Conservation (phyloP, 1,140 invertebrate species). For the Drosophila takahashii region DNA sequence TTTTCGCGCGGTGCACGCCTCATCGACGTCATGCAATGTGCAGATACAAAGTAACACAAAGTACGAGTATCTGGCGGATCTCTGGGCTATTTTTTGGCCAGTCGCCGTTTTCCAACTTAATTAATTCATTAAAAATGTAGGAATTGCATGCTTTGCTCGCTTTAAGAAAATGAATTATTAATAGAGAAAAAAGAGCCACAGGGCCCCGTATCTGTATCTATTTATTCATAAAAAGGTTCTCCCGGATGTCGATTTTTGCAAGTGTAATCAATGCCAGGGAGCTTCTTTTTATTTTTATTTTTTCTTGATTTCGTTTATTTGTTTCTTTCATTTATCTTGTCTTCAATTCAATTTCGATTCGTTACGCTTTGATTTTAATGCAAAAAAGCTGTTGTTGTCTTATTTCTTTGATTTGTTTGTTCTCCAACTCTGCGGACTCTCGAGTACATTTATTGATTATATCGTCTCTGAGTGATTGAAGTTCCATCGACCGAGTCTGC, state of each 20-base stretch:
- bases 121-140: slow-evolving; percentile 67
- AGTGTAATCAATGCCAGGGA: slow-evolving; percentile 62
- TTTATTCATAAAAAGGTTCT: slow-evolving; percentile 58
- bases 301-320: slow-evolving; percentile 34
- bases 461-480: slow-evolving; percentile 66
- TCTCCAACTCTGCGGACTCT: slow-evolving; percentile 26
- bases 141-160: slow-evolving; percentile 60
- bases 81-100: slow-evolving; percentile 12
- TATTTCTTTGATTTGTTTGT: slow-evolving; percentile 38
- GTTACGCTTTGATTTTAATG: slow-evolving; percentile 61
- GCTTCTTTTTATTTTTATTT: slow-evolving; percentile 37
- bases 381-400: slow-evolving; percentile 46
- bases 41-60: slow-evolving; percentile 49
- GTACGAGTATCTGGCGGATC: slow-evolving; percentile 32
- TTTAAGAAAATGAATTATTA: slow-evolving; percentile 77
- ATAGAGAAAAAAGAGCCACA: slow-evolving; percentile 35
- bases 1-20: slow-evolving; percentile 51
- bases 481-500: slow-evolving; percentile 54
- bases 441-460: slow-evolving; percentile 69
- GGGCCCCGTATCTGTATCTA: slow-evolving; percentile 26
- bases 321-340: slow-evolving; percentile 41
- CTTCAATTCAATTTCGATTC: slow-evolving; percentile 61
- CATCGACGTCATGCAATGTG: slow-evolving; percentile 69
- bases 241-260: slow-evolving; percentile 75
- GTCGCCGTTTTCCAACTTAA: slow-evolving; percentile 49